Evolutionary conservation across 1,140 invertebrate genomes (phyloP), one percentile per base, ranked within the genome.

Genomic region (Ostrea denselamellosa): DNA sequence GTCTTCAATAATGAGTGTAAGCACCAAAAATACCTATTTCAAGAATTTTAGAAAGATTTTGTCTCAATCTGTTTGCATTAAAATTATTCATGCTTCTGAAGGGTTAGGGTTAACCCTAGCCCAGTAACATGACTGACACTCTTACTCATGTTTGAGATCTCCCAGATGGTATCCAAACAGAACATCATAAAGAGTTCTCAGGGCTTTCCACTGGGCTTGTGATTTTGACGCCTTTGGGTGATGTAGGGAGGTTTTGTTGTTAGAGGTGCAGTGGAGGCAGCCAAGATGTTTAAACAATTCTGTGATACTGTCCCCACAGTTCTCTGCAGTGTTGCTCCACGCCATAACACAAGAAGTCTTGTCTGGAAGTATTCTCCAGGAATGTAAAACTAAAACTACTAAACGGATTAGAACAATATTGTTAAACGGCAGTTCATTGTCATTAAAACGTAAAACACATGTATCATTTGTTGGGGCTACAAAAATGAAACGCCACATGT

Each of bases 141-240:
- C 25, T 77, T 77, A 77, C 68, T 25, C 22, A 0, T 77, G 9
- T 34, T 77, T 77, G 25, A 77, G 68, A 77, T 77, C 68, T 77
- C 68, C 68, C 68, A 77, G 68, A 77, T 77, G 68, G 28, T 77
- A 77, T 10, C 12, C 68, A 77, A 77, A 77, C 10, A 77, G 25
- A 25, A 77, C 14, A 17, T 77, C 68, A 77, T 77, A 77, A 4
- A 77, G 68, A 77, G 68, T 19, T 34, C 68, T 77, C 9, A 77
- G 25, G 28, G 68, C 68, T 28, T 77, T 77, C 9, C 68, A 8
- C 68, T 77, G 68, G 68, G 28, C 25, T 8, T 28, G 22, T 22
- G 17, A 3, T 17, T 12, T 77, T 12, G 68, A 34, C 12, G 68
- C 28, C 68, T 77, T 77, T 77, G 68, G 68, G 12, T 25, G 22